A percentile compares a stretch with the other conserved stretches of the same genome.
These are phyloP conservation scores for Mactra quadrangularis DNA, from an alignment of 1,140 invertebrate species.

Conservation along the genomic window DNA sequence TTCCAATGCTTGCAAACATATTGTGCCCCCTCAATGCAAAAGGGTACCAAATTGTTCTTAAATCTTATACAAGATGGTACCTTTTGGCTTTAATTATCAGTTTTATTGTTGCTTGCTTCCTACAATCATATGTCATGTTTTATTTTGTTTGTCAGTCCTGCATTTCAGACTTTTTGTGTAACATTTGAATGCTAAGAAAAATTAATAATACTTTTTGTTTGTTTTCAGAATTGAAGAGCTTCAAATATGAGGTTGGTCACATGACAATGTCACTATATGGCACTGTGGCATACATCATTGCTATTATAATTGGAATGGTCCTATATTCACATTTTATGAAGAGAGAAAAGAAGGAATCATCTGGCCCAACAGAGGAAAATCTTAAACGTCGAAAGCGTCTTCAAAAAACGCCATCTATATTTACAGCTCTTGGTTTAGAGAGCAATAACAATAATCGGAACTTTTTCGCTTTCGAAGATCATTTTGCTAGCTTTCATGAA, in stretches of 20 bases:
- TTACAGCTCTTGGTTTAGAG: constrained; percentile 75
- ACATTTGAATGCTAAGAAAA: no score
- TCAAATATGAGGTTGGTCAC: constrained; percentile 28
- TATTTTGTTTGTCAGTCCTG: no score
- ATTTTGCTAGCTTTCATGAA: constrained; percentile 80
- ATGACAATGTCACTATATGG: constrained; percentile 68
- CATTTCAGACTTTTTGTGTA: no score
- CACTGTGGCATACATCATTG: constrained; percentile 69
- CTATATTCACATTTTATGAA: constrained; percentile 68
- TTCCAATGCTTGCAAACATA: no score
- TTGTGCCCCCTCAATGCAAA: no score
- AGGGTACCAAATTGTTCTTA: no score
- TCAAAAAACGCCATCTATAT: constrained; percentile 71
- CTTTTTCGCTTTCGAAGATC: constrained; percentile 79
- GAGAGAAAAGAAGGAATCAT: constrained; percentile 45
- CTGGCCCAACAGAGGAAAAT: not conserved
- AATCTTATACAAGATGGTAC: no score
- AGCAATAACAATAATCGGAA: constrained; percentile 62
- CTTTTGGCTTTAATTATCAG: no score
- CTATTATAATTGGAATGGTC: constrained; percentile 68
- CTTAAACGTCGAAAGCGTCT: constrained; percentile 53
- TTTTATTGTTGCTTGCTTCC: no score
- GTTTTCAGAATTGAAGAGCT: constrained; percentile 7
- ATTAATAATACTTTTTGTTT: not conserved
- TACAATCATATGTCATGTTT: no score